A percentile compares a stretch with the other conserved stretches of the same genome.
phyloP scores from a whole-genome alignment of 2,888 invertebrate species.

The Trissoscelio sp. region DNA sequence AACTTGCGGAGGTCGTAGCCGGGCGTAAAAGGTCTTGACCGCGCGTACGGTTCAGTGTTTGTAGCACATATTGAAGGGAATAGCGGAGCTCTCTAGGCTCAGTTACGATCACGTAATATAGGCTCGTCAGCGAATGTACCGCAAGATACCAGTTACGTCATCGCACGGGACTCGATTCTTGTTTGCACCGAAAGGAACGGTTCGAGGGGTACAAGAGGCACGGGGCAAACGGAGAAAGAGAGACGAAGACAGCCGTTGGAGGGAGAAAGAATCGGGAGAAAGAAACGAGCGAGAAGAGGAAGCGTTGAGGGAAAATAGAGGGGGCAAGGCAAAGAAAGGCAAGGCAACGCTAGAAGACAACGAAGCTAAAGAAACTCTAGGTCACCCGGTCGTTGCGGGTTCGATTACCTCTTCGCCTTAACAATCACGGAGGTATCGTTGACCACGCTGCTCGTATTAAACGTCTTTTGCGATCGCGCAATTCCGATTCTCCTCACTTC shows the following conservation, averaged over 20 bases:
- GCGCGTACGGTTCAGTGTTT: slow-evolving; percentile 67
- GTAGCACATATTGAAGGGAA: slow-evolving; percentile 67
- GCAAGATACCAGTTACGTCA: slow-evolving; percentile 82
- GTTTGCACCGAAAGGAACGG: slow-evolving; percentile 65
- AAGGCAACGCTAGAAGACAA: slow-evolving; percentile 58
- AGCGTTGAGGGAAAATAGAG: not conserved
- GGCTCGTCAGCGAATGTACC: slow-evolving; percentile 82
- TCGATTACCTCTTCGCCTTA: slow-evolving; percentile 70
- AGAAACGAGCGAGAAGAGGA: slow-evolving; percentile 47
- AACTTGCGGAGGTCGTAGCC: slow-evolving; percentile 61
- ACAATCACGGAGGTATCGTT: slow-evolving; percentile 54
- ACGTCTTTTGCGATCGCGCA: slow-evolving; percentile 44
- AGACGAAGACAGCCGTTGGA: slow-evolving; percentile 16
- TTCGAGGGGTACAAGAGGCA: slow-evolving; percentile 14
- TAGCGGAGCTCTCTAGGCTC: slow-evolving; percentile 70
- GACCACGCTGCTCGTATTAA: slow-evolving; percentile 59
- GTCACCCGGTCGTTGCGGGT: slow-evolving; percentile 75
- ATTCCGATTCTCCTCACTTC: slow-evolving; percentile 43
- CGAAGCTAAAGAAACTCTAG: slow-evolving; percentile 73
- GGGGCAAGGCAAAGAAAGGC: slow-evolving; percentile 41
- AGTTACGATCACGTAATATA: slow-evolving; percentile 81
- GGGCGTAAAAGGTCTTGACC: slow-evolving; percentile 70
- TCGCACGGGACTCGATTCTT: slow-evolving; percentile 71
- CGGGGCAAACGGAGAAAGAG: not conserved
- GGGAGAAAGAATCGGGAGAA: slow-evolving; percentile 17